Evolutionary conservation across 2,797 vertebrate species (phyloP).

Genomic region (Nyctibius grandis): DNA sequence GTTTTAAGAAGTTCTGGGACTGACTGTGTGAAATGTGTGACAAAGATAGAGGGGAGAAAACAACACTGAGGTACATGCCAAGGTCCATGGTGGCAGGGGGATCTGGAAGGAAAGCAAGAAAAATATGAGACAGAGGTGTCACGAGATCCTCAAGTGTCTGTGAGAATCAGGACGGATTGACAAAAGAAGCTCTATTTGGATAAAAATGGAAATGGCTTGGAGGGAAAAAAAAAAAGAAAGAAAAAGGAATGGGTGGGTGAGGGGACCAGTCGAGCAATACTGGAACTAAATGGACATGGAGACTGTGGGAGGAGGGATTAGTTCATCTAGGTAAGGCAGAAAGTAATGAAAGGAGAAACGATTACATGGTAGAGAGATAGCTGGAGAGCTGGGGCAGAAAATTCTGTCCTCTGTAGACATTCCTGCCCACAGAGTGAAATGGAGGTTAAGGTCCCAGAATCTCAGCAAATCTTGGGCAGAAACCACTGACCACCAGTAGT

Average conservation of each 20-base stretch:
- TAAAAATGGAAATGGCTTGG: neutral
- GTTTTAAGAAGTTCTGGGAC: neutral
- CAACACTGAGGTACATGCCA: neutral
- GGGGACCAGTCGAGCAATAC: neutral
- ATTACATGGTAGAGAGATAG: rapidly evolving
- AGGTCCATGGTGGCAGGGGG: neutral
- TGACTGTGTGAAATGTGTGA: neutral
- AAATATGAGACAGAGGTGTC: neutral
- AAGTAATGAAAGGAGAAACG: neutral
- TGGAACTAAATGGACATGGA: neutral
- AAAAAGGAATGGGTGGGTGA: neutral
- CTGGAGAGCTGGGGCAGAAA: neutral
- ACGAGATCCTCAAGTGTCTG: rapidly evolving
- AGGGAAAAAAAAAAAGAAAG: rapidly evolving
- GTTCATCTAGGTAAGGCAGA: neutral
- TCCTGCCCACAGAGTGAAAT: neutral
- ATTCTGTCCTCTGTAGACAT: neutral
- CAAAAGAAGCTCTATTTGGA: neutral
- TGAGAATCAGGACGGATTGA: neutral
- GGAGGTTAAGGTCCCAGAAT: neutral
- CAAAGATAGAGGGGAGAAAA: neutral
- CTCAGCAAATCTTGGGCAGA: neutral
- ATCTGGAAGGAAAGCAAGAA: neutral
- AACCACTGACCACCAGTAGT: neutral
- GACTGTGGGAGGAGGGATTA: neutral